Base-by-base conservation (phyloP, 2,797 vertebrate species). In the Sphenopsis melanotis region DNA sequence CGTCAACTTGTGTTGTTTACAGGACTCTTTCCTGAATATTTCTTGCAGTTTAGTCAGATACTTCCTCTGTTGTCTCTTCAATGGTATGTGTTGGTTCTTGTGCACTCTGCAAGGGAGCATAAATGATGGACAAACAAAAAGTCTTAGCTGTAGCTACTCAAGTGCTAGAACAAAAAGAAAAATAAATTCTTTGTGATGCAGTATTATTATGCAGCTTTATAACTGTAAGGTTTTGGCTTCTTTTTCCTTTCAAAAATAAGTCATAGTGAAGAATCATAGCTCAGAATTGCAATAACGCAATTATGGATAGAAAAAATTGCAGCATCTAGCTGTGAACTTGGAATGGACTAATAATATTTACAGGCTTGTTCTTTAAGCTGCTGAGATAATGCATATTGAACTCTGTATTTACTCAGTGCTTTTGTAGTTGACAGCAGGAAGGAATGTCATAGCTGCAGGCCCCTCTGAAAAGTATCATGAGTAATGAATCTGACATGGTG, bases 11-110 rank as follows among this genome's bases (percentile, higher is more conserved):
- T 70, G 11, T 65, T 60, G 85, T 95, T 59, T 52, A n/a, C 63
- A 79, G 49, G 46, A 87, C 49, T 60, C 85, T 95, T 78, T 93
- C 79, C 61, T 95, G 53, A 57, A 3, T 60, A 39, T 87, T 80
- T 83, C 94, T 77, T 49, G 93, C 87, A 37, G 61, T 75, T 87
- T 95, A 89, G 8, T 59, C 44, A 66, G 76, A 65, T 24, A 70
- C 83, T 91, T 96, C 66, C 19, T 91, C 55, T 59, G 12, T 94
- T 87, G 87, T 96, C 66, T 41, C 41, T 92, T 65, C 61, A 92
- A 9, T 82, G 56, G 34, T 88, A 42, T 41, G 6, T 22, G 20
- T 89, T 92, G 22, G 13, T 96, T 78, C 71, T 96, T 36, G 59
- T 87, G 64, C 76, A 59, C 15, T 90, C 95, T 97, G 89, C 46